These are phyloP conservation scores for Mycteria americana DNA, from an alignment of 2,797 vertebrate genomes.

Conservation along the genomic window DNA sequence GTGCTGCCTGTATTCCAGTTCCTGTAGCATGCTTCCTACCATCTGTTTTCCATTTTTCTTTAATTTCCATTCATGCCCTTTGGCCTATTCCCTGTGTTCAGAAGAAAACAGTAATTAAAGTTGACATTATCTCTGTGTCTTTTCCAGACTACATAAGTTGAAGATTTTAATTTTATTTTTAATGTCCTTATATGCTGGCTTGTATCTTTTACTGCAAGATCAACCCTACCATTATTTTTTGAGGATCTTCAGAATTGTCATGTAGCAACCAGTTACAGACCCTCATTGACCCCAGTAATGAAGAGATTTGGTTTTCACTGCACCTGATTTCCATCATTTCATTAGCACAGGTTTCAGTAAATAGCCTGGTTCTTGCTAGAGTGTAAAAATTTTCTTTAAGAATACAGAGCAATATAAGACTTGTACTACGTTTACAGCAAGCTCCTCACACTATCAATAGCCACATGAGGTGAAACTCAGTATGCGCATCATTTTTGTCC, in stretches of 20 bases:
- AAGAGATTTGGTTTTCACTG: not conserved
- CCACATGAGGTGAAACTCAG: not conserved
- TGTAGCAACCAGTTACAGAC: not conserved
- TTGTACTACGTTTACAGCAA: not conserved
- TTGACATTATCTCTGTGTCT: conserved; percentile 70
- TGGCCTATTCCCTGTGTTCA: conserved; percentile 63
- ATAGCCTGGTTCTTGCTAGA: not conserved
- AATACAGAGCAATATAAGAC: not conserved
- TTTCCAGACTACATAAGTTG: conserved; percentile 47
- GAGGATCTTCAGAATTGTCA: not conserved
- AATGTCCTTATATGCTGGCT: not conserved
- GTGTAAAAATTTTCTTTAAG: not conserved
- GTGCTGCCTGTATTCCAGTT: conserved; percentile 58
- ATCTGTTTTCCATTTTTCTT: conserved; percentile 80
- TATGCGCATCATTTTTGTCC: not conserved
- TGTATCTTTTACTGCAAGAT: conserved; percentile 4
- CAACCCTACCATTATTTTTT: not conserved
- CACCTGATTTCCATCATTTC: not conserved
- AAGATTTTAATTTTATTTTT: not conserved
- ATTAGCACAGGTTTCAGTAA: not conserved
- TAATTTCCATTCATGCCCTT: conserved; percentile 75
- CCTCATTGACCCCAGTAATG: not conserved
- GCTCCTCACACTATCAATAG: not conserved
- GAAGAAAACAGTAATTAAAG: conserved; percentile 73
- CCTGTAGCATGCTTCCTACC: conserved; percentile 65